Evolutionary conservation across 2,797 vertebrate genomes (phyloP).

Genomic region (Rallus crepitans): DNA sequence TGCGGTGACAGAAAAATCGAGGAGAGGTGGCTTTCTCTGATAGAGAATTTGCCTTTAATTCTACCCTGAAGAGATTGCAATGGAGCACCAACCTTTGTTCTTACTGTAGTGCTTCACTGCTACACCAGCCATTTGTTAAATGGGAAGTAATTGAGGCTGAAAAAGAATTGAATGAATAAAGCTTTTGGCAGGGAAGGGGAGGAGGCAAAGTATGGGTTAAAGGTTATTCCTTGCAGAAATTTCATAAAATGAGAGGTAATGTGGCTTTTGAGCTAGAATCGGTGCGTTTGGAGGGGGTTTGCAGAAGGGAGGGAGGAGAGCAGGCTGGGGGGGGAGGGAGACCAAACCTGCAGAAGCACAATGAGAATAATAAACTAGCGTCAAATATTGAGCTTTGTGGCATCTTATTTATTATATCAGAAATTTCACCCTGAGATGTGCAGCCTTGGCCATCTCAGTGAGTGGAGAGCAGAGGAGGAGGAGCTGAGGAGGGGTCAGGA

Average conservation of each 20-base stretch:
- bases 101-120: slow-evolving; percentile 59
- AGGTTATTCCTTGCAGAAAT: slow-evolving; percentile 67
- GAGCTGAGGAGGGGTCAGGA: neutral
- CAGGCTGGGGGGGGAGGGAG: neutral
- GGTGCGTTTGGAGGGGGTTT: slow-evolving; percentile 30
- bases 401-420: neutral
- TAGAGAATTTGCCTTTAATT: slow-evolving; percentile 63
- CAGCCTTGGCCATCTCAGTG: neutral
- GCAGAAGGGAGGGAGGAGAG: neutral
- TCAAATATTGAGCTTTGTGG: slow-evolving; percentile 23
- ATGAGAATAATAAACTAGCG: neutral
- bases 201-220: slow-evolving; percentile 64
- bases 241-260: slow-evolving; percentile 70
- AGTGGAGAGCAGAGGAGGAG: neutral
- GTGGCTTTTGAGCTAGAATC: slow-evolving; percentile 55
- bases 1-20: slow-evolving; percentile 53
- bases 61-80: slow-evolving; percentile 68
- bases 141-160: slow-evolving; percentile 72
- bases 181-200: slow-evolving; percentile 62
- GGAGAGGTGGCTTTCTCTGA: slow-evolving; percentile 58
- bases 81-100: slow-evolving; percentile 73
- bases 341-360: neutral
- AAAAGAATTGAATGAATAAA: slow-evolving; percentile 72
- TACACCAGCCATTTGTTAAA: slow-evolving; percentile 72
- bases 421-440: neutral